Conservation (phyloP, 2,888 invertebrate genomes). For the Phasia obesa region DNA sequence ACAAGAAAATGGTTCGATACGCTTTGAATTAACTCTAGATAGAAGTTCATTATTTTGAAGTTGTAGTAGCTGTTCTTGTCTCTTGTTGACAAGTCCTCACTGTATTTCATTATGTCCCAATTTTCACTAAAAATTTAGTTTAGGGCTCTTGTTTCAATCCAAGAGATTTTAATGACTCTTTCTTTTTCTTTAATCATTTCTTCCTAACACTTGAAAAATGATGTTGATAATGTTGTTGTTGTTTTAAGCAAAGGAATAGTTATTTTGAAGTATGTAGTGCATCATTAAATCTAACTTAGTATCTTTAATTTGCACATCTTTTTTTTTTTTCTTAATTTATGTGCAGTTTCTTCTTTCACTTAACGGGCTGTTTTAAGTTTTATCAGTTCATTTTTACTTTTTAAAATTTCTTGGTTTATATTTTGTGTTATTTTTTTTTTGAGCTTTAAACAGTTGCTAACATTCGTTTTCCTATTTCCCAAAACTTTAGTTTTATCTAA, state of each 20-base stretch:
- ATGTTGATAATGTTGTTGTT: neutral
- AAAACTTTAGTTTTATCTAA: slow-evolving; percentile 46
- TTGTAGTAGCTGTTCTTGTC: too few species aligned
- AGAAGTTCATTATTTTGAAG: too few species aligned
- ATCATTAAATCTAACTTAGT: slow-evolving; percentile 21
- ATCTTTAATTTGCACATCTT: slow-evolving; percentile 27
- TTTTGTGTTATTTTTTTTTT: slow-evolving; percentile 14
- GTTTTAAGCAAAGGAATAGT: neutral
- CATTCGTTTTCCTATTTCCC: slow-evolving; percentile 53
- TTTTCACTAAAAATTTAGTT: neutral
- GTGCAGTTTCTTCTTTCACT: slow-evolving; percentile 15
- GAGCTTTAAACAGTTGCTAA: slow-evolving; percentile 47
- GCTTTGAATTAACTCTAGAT: too few species aligned
- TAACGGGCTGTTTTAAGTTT: slow-evolving; percentile 9
- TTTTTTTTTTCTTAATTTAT: slow-evolving; percentile 14
- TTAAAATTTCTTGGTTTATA: neutral
- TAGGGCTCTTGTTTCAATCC: neutral
- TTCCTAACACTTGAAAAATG: neutral
- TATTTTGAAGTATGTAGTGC: neutral
- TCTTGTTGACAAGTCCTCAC: too few species aligned
- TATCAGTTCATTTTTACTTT: slow-evolving; percentile 18
- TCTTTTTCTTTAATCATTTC: neutral
- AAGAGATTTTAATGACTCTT: neutral
- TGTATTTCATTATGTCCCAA: neutral
- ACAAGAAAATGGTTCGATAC: too few species aligned